Evolutionary conservation across 35 echinoderm and acorn worm species (phyloP).

Genomic region (Apostichopus parvimensis): DNA sequence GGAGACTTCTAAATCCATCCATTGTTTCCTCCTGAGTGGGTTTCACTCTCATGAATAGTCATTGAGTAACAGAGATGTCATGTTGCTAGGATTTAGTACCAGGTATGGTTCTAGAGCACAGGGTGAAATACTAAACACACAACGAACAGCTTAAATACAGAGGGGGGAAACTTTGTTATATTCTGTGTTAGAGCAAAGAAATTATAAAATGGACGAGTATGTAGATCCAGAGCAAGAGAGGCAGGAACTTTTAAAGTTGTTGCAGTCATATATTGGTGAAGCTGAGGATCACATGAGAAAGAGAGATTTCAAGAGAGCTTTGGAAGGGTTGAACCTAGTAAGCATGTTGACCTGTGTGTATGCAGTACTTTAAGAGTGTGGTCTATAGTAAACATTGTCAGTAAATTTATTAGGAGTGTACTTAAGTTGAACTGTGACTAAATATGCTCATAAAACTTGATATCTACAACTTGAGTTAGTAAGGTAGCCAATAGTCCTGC

Average conservation of each 20-base stretch:
- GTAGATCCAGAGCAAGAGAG: slow-evolving; percentile 81
- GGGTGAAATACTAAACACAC: not conserved
- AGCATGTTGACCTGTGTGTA: not conserved
- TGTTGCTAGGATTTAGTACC: slow-evolving; percentile 65
- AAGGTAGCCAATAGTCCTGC: too few species aligned
- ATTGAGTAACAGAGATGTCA: slow-evolving; percentile 14
- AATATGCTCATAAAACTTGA: too few species aligned
- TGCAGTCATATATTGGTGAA: slow-evolving; percentile 96
- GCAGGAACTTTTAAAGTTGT: slow-evolving; percentile 82
- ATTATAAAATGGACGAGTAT: slow-evolving; percentile 79
- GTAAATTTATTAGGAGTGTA: too few species aligned
- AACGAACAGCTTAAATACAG: not conserved
- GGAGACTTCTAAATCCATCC: not conserved
- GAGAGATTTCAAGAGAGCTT: slow-evolving; percentile 81
- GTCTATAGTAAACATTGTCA: not conserved
- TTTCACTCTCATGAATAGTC: slow-evolving; percentile 54
- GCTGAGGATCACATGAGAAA: slow-evolving; percentile 96
- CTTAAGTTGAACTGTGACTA: too few species aligned
- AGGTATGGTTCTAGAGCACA: slow-evolving; percentile 1
- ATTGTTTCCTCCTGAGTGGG: not conserved
- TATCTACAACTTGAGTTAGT: too few species aligned
- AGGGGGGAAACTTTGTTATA: not conserved
- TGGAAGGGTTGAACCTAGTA: slow-evolving; percentile 92
- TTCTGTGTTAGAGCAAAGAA: not conserved
- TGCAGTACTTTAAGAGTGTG: not conserved